Percentiles rank a stretch among this genome's conserved stretches.
These are phyloP conservation scores for Mormyrus iriodes DNA, from an alignment of 2,113 vertebrate genomes.

Conservation along the genomic window DNA sequence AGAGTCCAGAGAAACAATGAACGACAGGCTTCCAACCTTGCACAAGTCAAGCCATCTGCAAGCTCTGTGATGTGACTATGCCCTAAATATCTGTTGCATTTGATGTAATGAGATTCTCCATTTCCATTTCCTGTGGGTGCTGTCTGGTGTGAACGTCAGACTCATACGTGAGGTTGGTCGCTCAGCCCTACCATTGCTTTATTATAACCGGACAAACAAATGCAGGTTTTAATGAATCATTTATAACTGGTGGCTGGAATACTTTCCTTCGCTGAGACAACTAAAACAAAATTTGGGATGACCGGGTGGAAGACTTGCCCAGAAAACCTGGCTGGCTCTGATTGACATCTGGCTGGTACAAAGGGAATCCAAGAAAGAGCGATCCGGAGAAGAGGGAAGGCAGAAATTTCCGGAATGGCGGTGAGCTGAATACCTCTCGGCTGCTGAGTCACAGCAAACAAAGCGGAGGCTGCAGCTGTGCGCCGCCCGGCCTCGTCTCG, in stretches of 20 bases:
- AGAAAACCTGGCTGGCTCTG: conserved; percentile 11
- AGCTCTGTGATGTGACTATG: not conserved
- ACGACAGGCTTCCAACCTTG: not conserved
- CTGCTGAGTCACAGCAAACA: conserved; percentile 8
- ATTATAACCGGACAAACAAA: not conserved
- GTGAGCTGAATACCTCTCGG: conserved; percentile 16
- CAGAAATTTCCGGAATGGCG: conserved; percentile 7
- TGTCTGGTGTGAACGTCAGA: not conserved
- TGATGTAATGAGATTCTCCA: not conserved
- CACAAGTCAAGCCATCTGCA: not conserved
- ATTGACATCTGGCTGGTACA: conserved; percentile 26
- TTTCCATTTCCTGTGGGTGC: not conserved
- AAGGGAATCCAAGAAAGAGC: conserved; percentile 14
- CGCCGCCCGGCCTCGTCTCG: not conserved
- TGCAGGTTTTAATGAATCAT: conserved; percentile 10
- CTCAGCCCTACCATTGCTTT: not conserved
- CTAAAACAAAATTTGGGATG: not conserved
- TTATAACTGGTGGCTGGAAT: not conserved
- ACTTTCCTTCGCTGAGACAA: not conserved
- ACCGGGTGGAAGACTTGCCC: not conserved
- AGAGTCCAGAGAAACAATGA: not conserved
- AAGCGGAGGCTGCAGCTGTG: conserved; percentile 13
- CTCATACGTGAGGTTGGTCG: not conserved
- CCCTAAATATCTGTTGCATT: not conserved
- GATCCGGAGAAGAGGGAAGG: conserved; percentile 1